These are phyloP conservation scores for Theropithecus gelada DNA, from an alignment of 2,113 vertebrate genomes.

Conservation along the genomic window DNA sequence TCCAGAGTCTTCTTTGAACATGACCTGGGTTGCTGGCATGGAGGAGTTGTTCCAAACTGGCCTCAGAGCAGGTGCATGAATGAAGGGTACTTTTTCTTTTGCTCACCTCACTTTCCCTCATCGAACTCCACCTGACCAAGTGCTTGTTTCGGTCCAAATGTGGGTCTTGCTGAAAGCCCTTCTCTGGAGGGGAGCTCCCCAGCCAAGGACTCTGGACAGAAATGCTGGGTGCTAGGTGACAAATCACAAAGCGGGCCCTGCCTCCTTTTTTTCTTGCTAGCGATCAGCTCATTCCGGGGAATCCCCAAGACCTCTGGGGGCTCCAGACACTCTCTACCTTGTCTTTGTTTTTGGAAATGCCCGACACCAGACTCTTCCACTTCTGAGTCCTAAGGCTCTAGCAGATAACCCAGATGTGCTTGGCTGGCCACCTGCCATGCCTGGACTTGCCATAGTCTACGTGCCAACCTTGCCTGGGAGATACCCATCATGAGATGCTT, in stretches of 20 bases:
- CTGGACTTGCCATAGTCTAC: slow-evolving; percentile 58
- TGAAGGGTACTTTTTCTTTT: neutral
- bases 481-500: neutral
- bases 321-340: neutral
- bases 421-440: neutral
- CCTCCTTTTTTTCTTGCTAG: neutral
- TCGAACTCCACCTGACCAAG: neutral
- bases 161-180: neutral
- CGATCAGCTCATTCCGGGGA: neutral
- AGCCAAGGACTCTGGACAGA: neutral
- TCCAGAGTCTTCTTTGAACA: no score
- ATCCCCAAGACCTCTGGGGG: neutral
- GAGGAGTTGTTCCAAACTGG: accelerated
- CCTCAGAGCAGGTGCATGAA: neutral
- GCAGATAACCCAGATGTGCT: neutral
- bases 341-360: neutral
- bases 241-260: accelerated
- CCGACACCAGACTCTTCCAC: neutral
- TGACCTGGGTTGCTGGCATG: accelerated
- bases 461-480: slow-evolving; percentile 72
- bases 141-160: slow-evolving; percentile 55
- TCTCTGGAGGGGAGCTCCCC: neutral
- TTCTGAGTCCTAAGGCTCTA: neutral
- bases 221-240: neutral
- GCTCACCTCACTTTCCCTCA: neutral